phyloP scores from a whole-genome alignment of 2,888 invertebrate genomes.

The Geophilus truncorum region DNA sequence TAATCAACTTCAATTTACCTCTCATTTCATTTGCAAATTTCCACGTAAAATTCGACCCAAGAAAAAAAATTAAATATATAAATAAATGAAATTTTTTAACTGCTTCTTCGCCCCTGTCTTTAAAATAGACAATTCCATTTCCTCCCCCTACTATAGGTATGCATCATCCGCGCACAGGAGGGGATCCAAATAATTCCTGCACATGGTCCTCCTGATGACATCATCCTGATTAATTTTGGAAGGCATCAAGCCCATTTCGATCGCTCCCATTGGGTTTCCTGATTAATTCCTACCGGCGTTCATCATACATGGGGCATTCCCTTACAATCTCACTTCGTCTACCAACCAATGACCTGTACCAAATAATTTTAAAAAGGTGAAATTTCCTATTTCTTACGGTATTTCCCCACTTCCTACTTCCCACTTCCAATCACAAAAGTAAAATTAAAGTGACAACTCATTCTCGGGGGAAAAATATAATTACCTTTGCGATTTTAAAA shows the following conservation, averaged over 20 bases:
- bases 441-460: neutral
- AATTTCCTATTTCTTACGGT: neutral
- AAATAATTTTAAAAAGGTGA: no score
- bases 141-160: slow-evolving; percentile 25
- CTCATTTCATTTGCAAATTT: neutral
- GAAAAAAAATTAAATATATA: neutral
- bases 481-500: neutral
- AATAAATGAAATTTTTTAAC: neutral
- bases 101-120: neutral
- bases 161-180: slow-evolving; percentile 27
- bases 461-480: neutral
- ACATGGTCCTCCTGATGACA: slow-evolving; percentile 30
- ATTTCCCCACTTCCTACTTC: neutral
- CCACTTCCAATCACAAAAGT: neutral
- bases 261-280: slow-evolving; percentile 20
- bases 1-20: neutral
- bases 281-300: slow-evolving; percentile 29
- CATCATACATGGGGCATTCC: neutral
- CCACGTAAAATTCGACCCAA: neutral
- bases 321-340: neutral
- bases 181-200: slow-evolving; percentile 31
- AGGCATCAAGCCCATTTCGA: slow-evolving; percentile 28
- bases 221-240: slow-evolving; percentile 33
- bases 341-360: neutral
- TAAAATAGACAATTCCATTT: slow-evolving; percentile 14